Percentiles rank a stretch among this genome's conserved stretches.
These are phyloP conservation scores for Apteryx mantelli DNA, from an alignment of 2,113 vertebrate species.

Conservation along the genomic window DNA sequence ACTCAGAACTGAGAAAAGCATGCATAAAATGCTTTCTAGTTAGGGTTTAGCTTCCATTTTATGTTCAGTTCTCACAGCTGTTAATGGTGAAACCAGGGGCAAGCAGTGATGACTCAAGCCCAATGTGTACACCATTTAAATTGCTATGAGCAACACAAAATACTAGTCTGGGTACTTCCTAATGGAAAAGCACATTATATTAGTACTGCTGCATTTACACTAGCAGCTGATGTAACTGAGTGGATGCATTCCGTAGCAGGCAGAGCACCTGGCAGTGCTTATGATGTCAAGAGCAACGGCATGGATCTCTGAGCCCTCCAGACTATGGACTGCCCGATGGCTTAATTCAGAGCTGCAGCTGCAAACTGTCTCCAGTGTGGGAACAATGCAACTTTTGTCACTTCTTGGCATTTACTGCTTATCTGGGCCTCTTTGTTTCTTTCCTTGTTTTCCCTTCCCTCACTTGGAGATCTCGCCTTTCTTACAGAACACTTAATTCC, in stretches of 20 bases:
- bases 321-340: not conserved
- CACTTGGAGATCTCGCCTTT: not conserved
- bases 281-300: not conserved
- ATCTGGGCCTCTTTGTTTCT: not conserved
- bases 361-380: not conserved
- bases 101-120: not conserved
- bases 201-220: rapidly evolving
- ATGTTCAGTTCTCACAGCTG: not conserved
- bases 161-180: not conserved
- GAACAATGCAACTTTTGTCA: not conserved
- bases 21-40: not conserved
- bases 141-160: not conserved
- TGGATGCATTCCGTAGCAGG: not conserved
- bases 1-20: not conserved
- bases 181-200: not conserved
- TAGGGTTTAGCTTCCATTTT: not conserved
- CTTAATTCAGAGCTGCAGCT: not conserved
- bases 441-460: not conserved
- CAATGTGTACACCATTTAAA: not conserved
- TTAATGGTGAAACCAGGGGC: not conserved
- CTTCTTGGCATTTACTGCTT: not conserved
- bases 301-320: not conserved
- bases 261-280: not conserved
- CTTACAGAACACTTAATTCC: not conserved
- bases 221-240: not conserved